phyloP scores from a whole-genome alignment of 2,797 vertebrate species.

The Galagoides demidoff region DNA sequence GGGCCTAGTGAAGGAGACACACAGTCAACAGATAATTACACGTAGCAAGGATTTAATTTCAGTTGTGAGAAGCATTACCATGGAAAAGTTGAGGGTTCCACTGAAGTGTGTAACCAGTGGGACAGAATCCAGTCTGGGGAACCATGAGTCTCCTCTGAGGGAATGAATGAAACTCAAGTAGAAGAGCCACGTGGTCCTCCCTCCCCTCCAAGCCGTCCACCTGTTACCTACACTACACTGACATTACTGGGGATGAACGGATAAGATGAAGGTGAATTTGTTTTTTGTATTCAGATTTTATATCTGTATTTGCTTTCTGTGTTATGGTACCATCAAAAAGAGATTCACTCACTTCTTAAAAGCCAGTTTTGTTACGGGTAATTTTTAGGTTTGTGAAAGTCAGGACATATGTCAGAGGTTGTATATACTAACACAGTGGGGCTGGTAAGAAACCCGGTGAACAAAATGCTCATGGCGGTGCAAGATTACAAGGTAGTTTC shows the following conservation, averaged over 20 bases:
- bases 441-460: not conserved
- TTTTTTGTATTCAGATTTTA: conserved; percentile 41
- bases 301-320: not conserved
- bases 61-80: not conserved
- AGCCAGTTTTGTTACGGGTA: not conserved
- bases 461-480: not conserved
- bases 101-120: not conserved
- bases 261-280: not conserved
- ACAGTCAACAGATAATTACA: not conserved
- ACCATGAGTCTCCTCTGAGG: not conserved
- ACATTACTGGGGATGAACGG: not conserved
- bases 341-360: not conserved
- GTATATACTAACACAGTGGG: not conserved
- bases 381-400: not conserved
- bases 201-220: not conserved
- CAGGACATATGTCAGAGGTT: not conserved
- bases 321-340: not conserved
- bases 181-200: not conserved
- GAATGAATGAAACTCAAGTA: not conserved
- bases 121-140: not conserved
- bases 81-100: not conserved
- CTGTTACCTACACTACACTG: not conserved
- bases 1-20: not conserved
- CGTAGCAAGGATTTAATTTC: not conserved
- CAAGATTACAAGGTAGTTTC: conserved; percentile 7